Evolutionary conservation across 2,113 vertebrate species (phyloP).

Genomic region (Naja naja): DNA sequence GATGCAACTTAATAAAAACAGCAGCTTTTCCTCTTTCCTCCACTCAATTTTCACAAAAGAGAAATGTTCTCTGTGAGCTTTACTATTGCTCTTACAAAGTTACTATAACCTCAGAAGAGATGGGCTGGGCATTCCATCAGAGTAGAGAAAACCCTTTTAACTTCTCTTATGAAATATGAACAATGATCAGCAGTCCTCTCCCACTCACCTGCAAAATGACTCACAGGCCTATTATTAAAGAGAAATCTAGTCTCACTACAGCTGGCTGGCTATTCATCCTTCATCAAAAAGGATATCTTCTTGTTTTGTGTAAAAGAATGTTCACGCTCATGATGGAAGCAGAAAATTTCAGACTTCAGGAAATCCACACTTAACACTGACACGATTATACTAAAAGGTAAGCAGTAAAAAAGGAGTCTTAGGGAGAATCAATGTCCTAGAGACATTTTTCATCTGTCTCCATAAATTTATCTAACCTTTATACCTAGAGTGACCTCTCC

Average conservation of each 20-base stretch:
- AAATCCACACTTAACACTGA: slow-evolving; percentile 30
- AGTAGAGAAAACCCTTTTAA: not conserved
- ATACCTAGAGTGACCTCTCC: not conserved
- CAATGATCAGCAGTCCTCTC: not conserved
- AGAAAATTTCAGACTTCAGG: not conserved
- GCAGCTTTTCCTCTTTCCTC: not conserved
- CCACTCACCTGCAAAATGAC: not conserved
- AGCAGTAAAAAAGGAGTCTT: slow-evolving; percentile 32
- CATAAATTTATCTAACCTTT: not conserved
- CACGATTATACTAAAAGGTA: slow-evolving; percentile 41
- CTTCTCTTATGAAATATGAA: not conserved
- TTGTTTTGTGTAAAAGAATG: not conserved
- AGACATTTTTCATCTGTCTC: not conserved
- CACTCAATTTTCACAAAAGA: not conserved
- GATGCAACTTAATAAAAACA: not conserved
- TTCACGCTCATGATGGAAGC: not conserved
- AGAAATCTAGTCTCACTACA: slow-evolving; percentile 13
- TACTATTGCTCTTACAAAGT: not conserved
- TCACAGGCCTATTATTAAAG: not conserved
- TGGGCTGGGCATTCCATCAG: not conserved
- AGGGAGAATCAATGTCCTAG: not conserved
- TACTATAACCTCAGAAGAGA: not conserved
- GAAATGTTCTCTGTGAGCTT: not conserved
- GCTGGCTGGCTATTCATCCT: slow-evolving; percentile 20
- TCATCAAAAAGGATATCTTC: slow-evolving; percentile 26